Base-by-base conservation (phyloP, 2,888 invertebrate species). In the Nomada flava region DNA sequence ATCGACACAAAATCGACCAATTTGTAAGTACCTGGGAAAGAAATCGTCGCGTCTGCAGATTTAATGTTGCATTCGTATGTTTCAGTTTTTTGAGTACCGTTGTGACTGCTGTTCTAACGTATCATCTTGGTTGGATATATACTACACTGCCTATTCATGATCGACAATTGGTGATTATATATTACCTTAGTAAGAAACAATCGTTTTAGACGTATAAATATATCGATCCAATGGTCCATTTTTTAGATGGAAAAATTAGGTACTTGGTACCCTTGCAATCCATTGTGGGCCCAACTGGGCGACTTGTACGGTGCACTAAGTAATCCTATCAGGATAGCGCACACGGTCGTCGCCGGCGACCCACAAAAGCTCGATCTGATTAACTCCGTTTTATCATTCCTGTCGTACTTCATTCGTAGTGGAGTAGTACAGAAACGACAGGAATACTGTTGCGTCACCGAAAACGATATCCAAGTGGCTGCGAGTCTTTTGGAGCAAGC, bases 81-180 rank as follows among this genome's bases (percentile, higher is more conserved):
- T 78, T 65, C 95, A 98, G 98, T 94, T 98, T 98, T 94, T 95
- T 98, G 91, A 98, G 98, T 93, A 98, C 98, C 26, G 95, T 98
- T 83, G 93, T 98, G 70, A 98, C 98, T 9, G 97, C 98, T 82
- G 97, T 98, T 64, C 94, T 98, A 71, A 98, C 98, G 0, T 96
- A 98, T 93, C 98, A 98, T 92, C 95, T 98, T 55, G 98, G 98
- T 23, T 98, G 98, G 98, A 98, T 98, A 75, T 96, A 97, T 47
- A 97, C 98, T 0, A 96, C 98, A 20, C 84, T 91, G 76, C 89
- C 93, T 20, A 72, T 84, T 11, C 88, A 83, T 13, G 90, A 92
- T 77, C 89, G 90, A 63, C 88, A 90, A 82, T 80, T 91, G 92
- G 92, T 93, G 91, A 92, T 23, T 53, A 50, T 55, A 70, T 18